Conservation (phyloP, 2,888 invertebrate genomes). For the Ophion obscuratus region DNA sequence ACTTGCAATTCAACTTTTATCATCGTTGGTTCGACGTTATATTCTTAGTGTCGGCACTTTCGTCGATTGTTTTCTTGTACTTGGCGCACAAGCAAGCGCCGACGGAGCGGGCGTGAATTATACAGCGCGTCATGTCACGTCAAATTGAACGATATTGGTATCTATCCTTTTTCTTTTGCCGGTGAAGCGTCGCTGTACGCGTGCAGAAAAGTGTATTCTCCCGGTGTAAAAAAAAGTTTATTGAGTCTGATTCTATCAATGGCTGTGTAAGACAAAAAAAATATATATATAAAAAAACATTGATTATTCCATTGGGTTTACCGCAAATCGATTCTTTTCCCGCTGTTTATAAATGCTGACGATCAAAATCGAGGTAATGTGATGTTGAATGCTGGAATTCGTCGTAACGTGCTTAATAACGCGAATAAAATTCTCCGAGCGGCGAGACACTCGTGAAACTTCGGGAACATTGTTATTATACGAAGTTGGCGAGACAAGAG, state of each 20-base stretch:
- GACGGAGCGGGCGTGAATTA: slow-evolving; percentile 77
- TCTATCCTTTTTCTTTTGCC: not conserved
- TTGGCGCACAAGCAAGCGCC: slow-evolving; percentile 96
- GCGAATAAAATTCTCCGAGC: slow-evolving; percentile 30
- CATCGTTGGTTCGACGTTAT: slow-evolving; percentile 99
- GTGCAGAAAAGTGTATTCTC: slow-evolving; percentile 15
- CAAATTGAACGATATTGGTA: slow-evolving; percentile 5
- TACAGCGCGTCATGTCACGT: no score
- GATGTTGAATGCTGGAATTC: slow-evolving; percentile 19
- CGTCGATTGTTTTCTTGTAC: slow-evolving; percentile 97
- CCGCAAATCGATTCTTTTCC: slow-evolving; percentile 26
- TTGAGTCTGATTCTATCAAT: slow-evolving; percentile 49
- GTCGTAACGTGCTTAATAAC: slow-evolving; percentile 35
- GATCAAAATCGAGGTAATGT: not conserved
- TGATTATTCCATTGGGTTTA: slow-evolving; percentile 22
- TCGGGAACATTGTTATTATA: slow-evolving; percentile 39
- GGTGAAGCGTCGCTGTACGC: not conserved
- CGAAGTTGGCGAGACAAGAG: not conserved
- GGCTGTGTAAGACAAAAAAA: slow-evolving; percentile 53
- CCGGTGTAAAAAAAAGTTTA: slow-evolving; percentile 57
- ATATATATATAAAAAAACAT: slow-evolving; percentile 17
- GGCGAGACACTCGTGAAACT: slow-evolving; percentile 38
- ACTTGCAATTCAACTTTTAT: slow-evolving; percentile 99
- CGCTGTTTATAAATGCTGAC: not conserved
- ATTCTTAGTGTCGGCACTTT: slow-evolving; percentile 97